These are phyloP conservation scores for Myxocyprinus asiaticus DNA, from an alignment of 2,113 vertebrate genomes.

Conservation along the genomic window DNA sequence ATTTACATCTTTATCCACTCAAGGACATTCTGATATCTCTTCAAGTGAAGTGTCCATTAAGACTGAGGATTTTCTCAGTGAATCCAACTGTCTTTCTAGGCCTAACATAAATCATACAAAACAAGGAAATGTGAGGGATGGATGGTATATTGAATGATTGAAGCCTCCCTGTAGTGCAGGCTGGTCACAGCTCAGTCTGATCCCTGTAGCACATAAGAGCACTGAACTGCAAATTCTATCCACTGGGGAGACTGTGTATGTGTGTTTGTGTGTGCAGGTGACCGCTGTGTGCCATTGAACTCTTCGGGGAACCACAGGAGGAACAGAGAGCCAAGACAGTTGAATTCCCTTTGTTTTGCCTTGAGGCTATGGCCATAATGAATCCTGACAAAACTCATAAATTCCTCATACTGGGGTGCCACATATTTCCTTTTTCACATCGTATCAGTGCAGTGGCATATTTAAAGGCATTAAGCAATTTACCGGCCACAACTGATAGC, in stretches of 20 bases:
- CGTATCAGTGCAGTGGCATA: slow-evolving; percentile 44
- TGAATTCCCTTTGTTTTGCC: slow-evolving; percentile 55
- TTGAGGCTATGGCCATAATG: slow-evolving; percentile 53
- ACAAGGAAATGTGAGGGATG: slow-evolving; percentile 21
- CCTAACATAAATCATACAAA: slow-evolving; percentile 48
- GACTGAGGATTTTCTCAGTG: background rate
- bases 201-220: slow-evolving; percentile 44
- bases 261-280: slow-evolving; percentile 45
- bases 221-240: slow-evolving; percentile 46
- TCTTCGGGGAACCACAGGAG: slow-evolving; percentile 49
- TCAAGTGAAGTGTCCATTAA: slow-evolving; percentile 4
- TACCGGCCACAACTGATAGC: slow-evolving; percentile 35
- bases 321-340: slow-evolving; percentile 54
- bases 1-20: too few species aligned
- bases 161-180: slow-evolving; percentile 24
- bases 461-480: slow-evolving; percentile 46
- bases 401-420: slow-evolving; percentile 49
- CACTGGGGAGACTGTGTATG: slow-evolving; percentile 30
- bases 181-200: slow-evolving; percentile 43
- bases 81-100: background rate
- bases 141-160: slow-evolving; percentile 27
- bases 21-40: slow-evolving; percentile 7
- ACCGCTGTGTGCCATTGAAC: slow-evolving; percentile 53
- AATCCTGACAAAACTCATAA: slow-evolving; percentile 60
- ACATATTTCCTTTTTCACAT: slow-evolving; percentile 44